phyloP scores from a whole-genome alignment of 2,113 vertebrate species.

The Leucoraja erinaceus region DNA sequence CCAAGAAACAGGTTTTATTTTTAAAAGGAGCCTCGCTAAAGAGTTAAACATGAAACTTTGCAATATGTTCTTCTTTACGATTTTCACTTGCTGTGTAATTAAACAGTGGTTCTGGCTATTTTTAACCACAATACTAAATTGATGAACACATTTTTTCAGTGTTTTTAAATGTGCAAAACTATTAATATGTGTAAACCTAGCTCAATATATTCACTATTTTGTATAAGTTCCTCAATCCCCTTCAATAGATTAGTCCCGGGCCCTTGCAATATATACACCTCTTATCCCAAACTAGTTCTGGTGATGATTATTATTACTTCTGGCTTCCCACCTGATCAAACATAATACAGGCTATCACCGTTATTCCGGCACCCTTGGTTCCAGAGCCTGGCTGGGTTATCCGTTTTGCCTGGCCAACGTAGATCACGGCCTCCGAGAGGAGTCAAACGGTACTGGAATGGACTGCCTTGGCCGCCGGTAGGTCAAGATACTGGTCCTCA shows the following conservation, averaged over 20 bases:
- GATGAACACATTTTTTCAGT: not conserved
- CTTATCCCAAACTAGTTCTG: not conserved
- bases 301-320: too few species aligned
- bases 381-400: too few species aligned
- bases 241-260: not conserved
- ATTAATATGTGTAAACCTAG: constrained; percentile 8
- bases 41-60: constrained; percentile 24
- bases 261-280: not conserved
- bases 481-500: too few species aligned
- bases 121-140: not conserved
- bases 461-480: too few species aligned
- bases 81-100: not conserved
- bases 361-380: too few species aligned
- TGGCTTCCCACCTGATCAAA: not conserved
- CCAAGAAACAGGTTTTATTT: constrained; percentile 32
- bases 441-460: too few species aligned
- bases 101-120: not conserved
- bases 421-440: too few species aligned
- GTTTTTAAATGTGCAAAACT: not conserved
- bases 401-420: too few species aligned
- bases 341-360: not conserved
- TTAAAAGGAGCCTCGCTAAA: constrained; percentile 12
- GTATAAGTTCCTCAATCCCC: not conserved
- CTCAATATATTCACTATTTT: not conserved
- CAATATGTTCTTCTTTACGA: not conserved